Percentiles rank a stretch among this genome's conserved stretches.
Evolutionary conservation across 2,888 invertebrate species (phyloP).

Genomic region (Smittia sp.): DNA sequence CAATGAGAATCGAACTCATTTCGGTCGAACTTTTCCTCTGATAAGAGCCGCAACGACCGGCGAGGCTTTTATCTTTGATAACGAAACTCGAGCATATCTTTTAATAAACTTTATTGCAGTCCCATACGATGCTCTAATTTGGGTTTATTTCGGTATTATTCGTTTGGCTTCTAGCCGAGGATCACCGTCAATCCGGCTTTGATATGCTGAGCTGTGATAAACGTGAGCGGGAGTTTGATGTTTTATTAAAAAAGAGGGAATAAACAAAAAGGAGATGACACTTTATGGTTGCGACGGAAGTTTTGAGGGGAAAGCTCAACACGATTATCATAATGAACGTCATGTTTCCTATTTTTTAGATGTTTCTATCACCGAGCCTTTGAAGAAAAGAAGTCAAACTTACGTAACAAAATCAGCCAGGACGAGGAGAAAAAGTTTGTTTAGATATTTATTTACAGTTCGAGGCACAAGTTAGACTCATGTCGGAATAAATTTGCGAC

Average conservation of each 20-base stretch:
- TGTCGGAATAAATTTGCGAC: neutral
- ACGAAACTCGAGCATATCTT: too few relatives aligned
- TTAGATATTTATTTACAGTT: neutral
- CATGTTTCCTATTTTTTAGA: neutral
- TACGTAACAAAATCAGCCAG: neutral
- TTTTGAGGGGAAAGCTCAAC: neutral
- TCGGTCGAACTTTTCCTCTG: too few relatives aligned
- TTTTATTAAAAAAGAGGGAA: neutral
- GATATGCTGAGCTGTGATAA: neutral
- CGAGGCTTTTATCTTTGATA: too few relatives aligned
- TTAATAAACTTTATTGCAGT: too few relatives aligned
- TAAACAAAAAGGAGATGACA: neutral
- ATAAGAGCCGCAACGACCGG: too few relatives aligned
- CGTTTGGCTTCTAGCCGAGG: neutral
- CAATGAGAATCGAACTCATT: too few relatives aligned
- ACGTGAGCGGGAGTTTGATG: neutral
- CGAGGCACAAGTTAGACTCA: neutral
- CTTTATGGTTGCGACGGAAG: neutral
- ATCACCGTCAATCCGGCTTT: neutral
- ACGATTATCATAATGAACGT: constrained; percentile 3
- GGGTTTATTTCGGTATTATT: too few relatives aligned
- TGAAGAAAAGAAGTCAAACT: neutral
- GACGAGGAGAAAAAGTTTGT: neutral
- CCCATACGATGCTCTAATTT: too few relatives aligned
- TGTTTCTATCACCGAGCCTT: neutral